These are phyloP conservation scores for Diplazon laetatorius DNA, from an alignment of 2,888 invertebrate species.

Conservation along the genomic window DNA sequence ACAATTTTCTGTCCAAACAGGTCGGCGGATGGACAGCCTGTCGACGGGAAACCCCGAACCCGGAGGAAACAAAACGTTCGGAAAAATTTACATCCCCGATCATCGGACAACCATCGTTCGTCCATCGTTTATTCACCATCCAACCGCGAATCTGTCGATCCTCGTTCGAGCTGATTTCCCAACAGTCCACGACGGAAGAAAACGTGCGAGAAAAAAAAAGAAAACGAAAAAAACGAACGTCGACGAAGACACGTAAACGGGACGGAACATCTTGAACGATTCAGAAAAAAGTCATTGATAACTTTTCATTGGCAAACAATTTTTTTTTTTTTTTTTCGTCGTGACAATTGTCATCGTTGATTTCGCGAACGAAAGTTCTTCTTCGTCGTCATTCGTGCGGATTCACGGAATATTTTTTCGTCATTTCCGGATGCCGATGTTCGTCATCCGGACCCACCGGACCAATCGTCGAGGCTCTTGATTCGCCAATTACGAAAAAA, in stretches of 20 bases:
- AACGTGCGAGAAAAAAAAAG: slow-evolving; percentile 22
- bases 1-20: slow-evolving; percentile 56
- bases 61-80: slow-evolving; percentile 55
- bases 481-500: neutral
- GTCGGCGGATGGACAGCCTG: slow-evolving; percentile 76
- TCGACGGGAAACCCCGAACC: slow-evolving; percentile 70
- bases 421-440: no score
- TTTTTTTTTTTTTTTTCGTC: no score
- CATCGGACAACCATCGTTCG: no score
- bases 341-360: no score
- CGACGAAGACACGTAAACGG: neutral
- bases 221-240: neutral
- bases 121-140: neutral
- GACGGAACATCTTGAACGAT: no score
- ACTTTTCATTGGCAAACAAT: no score
- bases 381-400: neutral
- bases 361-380: no score
- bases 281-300: no score
- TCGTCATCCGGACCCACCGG: no score
- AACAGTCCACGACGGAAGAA: slow-evolving; percentile 22
- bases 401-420: neutral
- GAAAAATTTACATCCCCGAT: slow-evolving; percentile 39
- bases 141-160: slow-evolving; percentile 8
- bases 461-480: no score
- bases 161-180: slow-evolving; percentile 22